These are phyloP conservation scores for Boloria selene DNA, from an alignment of 2,888 invertebrate genomes.

Conservation along the genomic window DNA sequence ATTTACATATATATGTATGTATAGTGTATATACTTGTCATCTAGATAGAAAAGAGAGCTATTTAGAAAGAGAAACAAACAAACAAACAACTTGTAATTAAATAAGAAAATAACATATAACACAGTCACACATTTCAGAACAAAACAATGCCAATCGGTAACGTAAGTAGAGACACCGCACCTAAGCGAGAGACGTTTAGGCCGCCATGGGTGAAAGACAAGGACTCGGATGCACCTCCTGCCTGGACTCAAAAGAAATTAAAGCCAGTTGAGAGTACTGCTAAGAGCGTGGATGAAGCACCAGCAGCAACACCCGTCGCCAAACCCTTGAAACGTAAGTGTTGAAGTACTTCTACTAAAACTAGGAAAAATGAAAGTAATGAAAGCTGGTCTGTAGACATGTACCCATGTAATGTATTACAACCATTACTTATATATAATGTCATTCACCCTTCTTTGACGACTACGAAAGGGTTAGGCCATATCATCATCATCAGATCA, in stretches of 20 bases:
- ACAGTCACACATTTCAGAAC: conserved; percentile 32
- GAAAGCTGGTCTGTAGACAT: too few relatives aligned
- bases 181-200: conserved; percentile 85
- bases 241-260: conserved; percentile 84
- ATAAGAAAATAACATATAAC: conserved; percentile 22
- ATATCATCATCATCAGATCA: too few relatives aligned
- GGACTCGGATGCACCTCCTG: conserved; percentile 82
- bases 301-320: conserved; percentile 40
- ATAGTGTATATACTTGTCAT: too few relatives aligned
- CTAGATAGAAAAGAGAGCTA: background rate
- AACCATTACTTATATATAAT: too few relatives aligned
- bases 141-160: conserved; percentile 73
- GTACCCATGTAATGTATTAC: too few relatives aligned
- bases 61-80: background rate
- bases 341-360: background rate
- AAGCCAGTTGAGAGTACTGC: conserved; percentile 65
- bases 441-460: too few relatives aligned
- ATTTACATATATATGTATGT: too few relatives aligned
- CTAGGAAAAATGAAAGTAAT: too few relatives aligned
- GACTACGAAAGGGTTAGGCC: too few relatives aligned
- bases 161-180: conserved; percentile 76
- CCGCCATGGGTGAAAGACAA: conserved; percentile 90
- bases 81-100: background rate
- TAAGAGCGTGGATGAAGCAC: conserved; percentile 46
- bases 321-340: conserved; percentile 70